phyloP scores from a whole-genome alignment of 2,888 invertebrate species.

The Dexiosoma caninum region DNA sequence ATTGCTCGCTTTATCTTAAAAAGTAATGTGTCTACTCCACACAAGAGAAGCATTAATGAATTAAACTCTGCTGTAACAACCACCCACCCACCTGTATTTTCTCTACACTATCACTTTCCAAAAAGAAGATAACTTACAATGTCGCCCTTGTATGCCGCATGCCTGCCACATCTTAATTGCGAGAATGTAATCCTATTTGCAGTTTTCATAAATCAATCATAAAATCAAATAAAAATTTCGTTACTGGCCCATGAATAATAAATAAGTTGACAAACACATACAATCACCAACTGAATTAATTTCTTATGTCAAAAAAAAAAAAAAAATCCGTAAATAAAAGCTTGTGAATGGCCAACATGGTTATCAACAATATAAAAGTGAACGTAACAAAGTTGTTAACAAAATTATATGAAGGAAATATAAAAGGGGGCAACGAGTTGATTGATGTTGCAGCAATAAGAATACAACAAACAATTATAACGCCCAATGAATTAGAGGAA shows the following conservation, averaged over 20 bases:
- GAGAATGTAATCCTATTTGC: too few relatives aligned
- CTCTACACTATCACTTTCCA: too few relatives aligned
- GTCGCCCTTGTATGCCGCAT: too few relatives aligned
- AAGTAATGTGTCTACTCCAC: too few relatives aligned
- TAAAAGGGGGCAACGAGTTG: background rate
- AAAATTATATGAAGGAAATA: background rate
- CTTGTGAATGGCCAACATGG: background rate
- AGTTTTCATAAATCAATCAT: background rate
- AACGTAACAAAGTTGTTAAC: background rate
- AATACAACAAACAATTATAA: background rate
- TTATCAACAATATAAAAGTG: background rate
- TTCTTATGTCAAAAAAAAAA: background rate
- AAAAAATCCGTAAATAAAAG: background rate
- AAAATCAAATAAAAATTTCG: conserved; percentile 5
- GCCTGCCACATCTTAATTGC: too few relatives aligned
- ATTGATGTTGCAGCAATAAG: background rate
- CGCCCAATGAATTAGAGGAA: too few relatives aligned
- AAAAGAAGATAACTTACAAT: too few relatives aligned
- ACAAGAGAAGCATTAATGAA: too few relatives aligned
- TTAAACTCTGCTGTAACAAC: too few relatives aligned
- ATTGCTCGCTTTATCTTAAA: too few relatives aligned
- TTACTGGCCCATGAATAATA: background rate
- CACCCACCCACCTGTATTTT: too few relatives aligned
- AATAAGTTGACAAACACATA: background rate
- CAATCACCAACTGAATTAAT: background rate